These are phyloP conservation scores for Prostheceraeus crozeri DNA, from an alignment of 2,888 invertebrate genomes.

Conservation along the genomic window DNA sequence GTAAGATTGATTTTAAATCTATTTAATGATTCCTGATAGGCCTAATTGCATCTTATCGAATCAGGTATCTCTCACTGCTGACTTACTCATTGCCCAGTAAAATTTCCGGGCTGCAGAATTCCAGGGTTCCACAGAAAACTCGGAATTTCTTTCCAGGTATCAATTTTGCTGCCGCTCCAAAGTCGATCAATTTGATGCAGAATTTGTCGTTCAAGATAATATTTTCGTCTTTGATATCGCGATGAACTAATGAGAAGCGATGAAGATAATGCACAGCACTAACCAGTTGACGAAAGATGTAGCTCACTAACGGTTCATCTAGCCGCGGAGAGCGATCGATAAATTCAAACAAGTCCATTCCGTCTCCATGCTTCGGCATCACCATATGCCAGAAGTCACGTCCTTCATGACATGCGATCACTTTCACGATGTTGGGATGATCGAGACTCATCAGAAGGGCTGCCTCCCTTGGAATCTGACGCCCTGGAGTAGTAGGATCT, in stretches of 20 bases:
- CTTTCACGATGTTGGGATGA: constrained; percentile 66
- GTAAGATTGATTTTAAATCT: no score
- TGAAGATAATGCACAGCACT: constrained; percentile 67
- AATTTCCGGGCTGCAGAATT: constrained; percentile 71
- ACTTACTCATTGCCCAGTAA: constrained; percentile 65
- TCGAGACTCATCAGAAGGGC: constrained; percentile 64
- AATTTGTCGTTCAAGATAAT: constrained; percentile 68
- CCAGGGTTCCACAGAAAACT: constrained; percentile 69
- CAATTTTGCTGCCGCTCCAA: constrained; percentile 67
- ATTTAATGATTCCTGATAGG: no score
- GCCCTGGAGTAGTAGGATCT: constrained; percentile 58
- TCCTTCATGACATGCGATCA: constrained; percentile 66
- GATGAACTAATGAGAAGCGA: constrained; percentile 63
- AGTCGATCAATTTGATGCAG: constrained; percentile 68
- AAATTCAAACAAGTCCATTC: constrained; percentile 72
- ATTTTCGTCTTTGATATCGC: constrained; percentile 71
- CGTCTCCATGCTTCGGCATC: constrained; percentile 70
- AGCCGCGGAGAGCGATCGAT: constrained; percentile 66
- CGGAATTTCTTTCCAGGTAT: constrained; percentile 64
- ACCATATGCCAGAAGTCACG: constrained; percentile 68
- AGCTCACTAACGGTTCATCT: constrained; percentile 65
- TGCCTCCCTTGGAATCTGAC: constrained; percentile 67
- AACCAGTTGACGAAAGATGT: constrained; percentile 69
- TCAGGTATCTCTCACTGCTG: no score
- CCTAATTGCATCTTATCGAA: not conserved